phyloP scores from a whole-genome alignment of 2,113 vertebrate species.

The Orcinus orca region DNA sequence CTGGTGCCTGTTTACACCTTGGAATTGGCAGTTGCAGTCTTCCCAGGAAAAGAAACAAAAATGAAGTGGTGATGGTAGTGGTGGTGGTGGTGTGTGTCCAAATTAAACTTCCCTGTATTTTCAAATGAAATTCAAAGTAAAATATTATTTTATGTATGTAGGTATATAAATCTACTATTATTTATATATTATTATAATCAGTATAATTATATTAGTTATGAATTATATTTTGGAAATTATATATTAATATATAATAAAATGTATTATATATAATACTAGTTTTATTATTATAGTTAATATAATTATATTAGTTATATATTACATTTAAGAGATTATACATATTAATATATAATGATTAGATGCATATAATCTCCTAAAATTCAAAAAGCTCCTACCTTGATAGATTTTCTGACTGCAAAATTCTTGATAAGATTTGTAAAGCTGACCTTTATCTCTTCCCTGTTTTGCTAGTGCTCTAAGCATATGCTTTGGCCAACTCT shows the following conservation, averaged over 20 bases:
- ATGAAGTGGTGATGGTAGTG: neutral
- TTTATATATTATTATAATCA: neutral
- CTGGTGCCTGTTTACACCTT: rapidly evolving
- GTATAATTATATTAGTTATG: neutral
- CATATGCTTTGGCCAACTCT: neutral
- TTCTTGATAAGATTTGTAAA: neutral
- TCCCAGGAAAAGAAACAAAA: neutral
- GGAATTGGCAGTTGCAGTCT: neutral
- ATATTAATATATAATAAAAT: neutral
- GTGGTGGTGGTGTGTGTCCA: neutral
- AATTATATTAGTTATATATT: neutral
- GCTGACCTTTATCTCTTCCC: neutral
- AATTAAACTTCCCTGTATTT: neutral
- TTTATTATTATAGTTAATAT: neutral
- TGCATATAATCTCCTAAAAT: neutral
- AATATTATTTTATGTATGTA: neutral
- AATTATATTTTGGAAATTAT: neutral
- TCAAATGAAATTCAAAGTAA: neutral
- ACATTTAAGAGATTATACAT: neutral
- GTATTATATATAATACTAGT: too few relatives aligned
- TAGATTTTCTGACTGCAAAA: neutral
- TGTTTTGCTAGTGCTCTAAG: neutral
- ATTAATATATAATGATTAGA: too few relatives aligned
- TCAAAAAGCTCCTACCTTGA: neutral
- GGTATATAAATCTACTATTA: neutral